Base-by-base conservation (phyloP, 2,888 invertebrate genomes). In the Calameuta filiformis region DNA sequence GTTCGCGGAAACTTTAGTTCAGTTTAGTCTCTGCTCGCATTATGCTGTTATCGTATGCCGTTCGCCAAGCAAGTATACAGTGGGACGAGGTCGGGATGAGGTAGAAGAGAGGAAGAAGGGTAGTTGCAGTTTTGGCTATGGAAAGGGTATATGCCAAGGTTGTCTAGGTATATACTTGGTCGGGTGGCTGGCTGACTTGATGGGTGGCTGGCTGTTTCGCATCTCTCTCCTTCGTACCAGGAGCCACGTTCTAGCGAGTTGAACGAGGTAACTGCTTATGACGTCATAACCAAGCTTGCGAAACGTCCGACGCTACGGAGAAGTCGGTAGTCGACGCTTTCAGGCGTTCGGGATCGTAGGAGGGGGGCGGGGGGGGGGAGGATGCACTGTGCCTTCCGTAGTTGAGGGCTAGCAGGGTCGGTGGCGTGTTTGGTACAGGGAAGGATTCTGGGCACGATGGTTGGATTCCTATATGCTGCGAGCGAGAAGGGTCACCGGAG, bases 241-340 rank as follows among this genome's bases (percentile, higher is more conserved):
- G 40, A 33, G 71, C 71, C 33, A 31, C 31, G 71, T 71, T 71
- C 71, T 33, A 33, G 31, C 31, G 33, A 71, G 31, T 56, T 77
- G 82, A 83, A 83, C 79, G 85, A 82, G 79, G 81, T 83, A 83
- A 84, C 85, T 87, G 86, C 84, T 87, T 83, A 84, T 83, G 83
- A 82, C 84, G 83, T 84, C 83, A 81, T 82, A 83, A 85, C 78
- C 87, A 83, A 81, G 80, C 81, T 83, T 81, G 81, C 81, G 84
- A 87, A 83, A 85, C 80, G 83, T 82, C 82, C 83, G 40, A 56
- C 23, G 78, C 80, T 76, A 80, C 74, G 78, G 71, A 4, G 71
- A 33, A 33, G 71, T 71, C 15, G 31, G 71, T 71, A 71, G 4
- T 12, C 71, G 71, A 33, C 23, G 23, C 75, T 83, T 73, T 76